Evolutionary conservation across 2,113 vertebrate species (phyloP), one percentile per base, ranked within the genome.

Genomic region (Entelurus aequoreus): DNA sequence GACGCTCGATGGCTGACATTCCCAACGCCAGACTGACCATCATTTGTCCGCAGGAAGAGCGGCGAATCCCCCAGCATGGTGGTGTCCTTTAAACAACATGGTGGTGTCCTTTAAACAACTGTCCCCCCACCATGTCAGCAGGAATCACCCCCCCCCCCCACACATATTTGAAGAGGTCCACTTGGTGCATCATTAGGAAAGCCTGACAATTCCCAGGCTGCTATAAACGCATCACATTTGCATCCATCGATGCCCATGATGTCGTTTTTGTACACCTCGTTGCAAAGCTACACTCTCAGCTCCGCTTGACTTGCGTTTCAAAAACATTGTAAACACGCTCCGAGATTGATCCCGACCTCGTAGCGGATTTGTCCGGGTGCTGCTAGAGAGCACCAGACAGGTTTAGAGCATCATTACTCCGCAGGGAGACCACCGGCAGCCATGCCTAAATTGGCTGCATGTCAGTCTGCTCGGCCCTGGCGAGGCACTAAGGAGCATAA

Each of bases 151-250:
- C 86, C 81, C 86, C 88, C 86, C 77, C 84, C 19, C 19, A 19
- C 1, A 19, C 75, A 8, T 2, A 85, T 84, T 82, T 88, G 84
- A 88, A 86, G 84, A 86, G 84, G 87, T 81, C 86, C 78, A 71
- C 76, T 85, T 82, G 87, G 85, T 77, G 84, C 89, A 87, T 88
- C 88, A 88, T 89, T 90, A 90, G 86, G 79, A 78, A 69, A 78
- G 86, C 82, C 90, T 90, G 88, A 90, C 90, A 89, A 82, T 88
- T 86, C 80, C 63, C 75, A 72, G 65, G 68, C 80, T 78, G 75
- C 87, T 89, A 86, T 87, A 89, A 90, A 90, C 74, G 63, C 66
- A 68, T 69, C 65, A 62, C 69, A 75, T 84, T 80, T 73, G 66
- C 46, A 72, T 79, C 81, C 78, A 66, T 81, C 65, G 28, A 54